Conservation (phyloP, 1,140 invertebrate species). For the Drosophila persimilis region DNA sequence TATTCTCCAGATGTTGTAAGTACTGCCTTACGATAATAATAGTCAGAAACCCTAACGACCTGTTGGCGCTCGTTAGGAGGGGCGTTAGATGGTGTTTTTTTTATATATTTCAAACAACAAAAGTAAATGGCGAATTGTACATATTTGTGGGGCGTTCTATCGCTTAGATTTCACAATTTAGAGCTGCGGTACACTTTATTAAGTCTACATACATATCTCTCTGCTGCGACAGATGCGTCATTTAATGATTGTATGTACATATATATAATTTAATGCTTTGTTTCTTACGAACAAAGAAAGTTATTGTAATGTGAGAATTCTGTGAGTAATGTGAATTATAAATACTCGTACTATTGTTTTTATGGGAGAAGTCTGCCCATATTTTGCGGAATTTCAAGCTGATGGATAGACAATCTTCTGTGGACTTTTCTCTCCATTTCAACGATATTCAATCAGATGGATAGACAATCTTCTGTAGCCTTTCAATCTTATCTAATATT, state of each 20-base stretch:
- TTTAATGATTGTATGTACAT: slow-evolving; percentile 2
- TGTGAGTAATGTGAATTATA: not conserved
- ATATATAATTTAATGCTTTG: slow-evolving; percentile 12
- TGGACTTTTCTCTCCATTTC: too few relatives aligned
- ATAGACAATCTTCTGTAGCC: too few relatives aligned
- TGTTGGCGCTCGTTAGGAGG: slow-evolving; percentile 20
- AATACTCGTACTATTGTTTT: not conserved
- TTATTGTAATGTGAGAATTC: slow-evolving; percentile 31
- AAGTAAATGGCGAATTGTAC: slow-evolving; percentile 12
- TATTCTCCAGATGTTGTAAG: too few relatives aligned
- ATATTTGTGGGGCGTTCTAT: slow-evolving; percentile 13
- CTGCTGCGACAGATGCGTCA: slow-evolving; percentile 20
- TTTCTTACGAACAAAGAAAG: slow-evolving; percentile 28
- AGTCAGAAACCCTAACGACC: slow-evolving; percentile 28
- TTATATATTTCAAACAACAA: slow-evolving; percentile 24
- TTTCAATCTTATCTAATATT: too few relatives aligned
- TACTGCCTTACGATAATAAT: slow-evolving; percentile 8
- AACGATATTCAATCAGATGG: too few relatives aligned
- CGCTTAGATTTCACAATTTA: slow-evolving; percentile 18
- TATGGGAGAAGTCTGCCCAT: not conserved
- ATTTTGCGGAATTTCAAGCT: not conserved
- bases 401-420: slow-evolving; percentile 8
- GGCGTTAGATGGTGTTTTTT: slow-evolving; percentile 29
- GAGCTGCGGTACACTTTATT: slow-evolving; percentile 7
- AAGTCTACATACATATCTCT: slow-evolving; percentile 6